Percentiles rank a stretch among this genome's conserved stretches.
phyloP scores from a whole-genome alignment of 2,888 invertebrate species.

The Drosophila eohydei region DNA sequence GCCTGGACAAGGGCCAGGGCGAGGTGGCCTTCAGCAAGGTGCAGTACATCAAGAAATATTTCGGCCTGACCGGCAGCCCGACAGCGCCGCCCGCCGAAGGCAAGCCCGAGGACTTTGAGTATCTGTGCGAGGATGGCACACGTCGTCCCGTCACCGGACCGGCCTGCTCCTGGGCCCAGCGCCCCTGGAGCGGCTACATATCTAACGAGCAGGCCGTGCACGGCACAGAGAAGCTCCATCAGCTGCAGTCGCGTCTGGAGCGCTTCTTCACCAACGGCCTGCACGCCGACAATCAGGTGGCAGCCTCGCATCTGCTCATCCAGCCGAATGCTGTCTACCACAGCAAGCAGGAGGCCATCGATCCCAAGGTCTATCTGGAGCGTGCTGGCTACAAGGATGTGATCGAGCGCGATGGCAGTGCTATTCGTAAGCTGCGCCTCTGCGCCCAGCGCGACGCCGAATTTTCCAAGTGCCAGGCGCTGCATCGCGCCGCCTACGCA shows the following conservation, averaged over 20 bases:
- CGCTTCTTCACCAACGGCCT: conserved; percentile 83
- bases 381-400: conserved; percentile 89
- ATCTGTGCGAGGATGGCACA: conserved; percentile 92
- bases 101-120: conserved; percentile 89
- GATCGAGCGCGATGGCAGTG: conserved; percentile 90
- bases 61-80: conserved; percentile 88
- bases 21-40: conserved; percentile 95
- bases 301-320: conserved; percentile 86
- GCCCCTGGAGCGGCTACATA: conserved; percentile 93
- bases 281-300: conserved; percentile 80
- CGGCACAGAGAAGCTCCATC: conserved; percentile 75
- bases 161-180: conserved; percentile 92
- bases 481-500: conserved; percentile 90
- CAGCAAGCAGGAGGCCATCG: conserved; percentile 85
- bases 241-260: conserved; percentile 82
- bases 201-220: conserved; percentile 87
- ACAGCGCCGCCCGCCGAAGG: conserved; percentile 85
- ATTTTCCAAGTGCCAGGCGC: conserved; percentile 90
- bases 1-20: conserved; percentile 92
- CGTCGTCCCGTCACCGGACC: conserved; percentile 88
- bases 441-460: conserved; percentile 90
- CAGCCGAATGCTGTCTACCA: conserved; percentile 86
- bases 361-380: conserved; percentile 87
- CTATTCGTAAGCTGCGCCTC: conserved; percentile 88
- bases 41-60: conserved; percentile 91